phyloP scores from a whole-genome alignment of 2,113 vertebrate genomes.

The Odontesthes bonariensis region DNA sequence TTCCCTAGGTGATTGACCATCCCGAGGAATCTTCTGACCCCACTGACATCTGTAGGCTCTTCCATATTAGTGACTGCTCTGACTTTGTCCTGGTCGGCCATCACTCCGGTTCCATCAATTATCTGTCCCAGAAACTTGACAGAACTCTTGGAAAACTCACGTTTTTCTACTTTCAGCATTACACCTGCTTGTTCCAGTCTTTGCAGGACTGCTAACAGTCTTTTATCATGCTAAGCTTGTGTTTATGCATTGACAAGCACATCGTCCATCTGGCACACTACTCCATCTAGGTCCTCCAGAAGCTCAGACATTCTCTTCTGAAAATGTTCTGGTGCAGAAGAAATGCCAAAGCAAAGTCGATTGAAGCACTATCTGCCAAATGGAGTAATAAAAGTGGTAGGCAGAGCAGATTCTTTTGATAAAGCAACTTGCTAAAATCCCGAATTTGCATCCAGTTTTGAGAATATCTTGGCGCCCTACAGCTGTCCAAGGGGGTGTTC shows the following conservation, averaged over 20 bases:
- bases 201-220: not conserved
- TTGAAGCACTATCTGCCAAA: not conserved
- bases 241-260: not conserved
- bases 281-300: not conserved
- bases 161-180: not conserved
- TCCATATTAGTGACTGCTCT: not conserved
- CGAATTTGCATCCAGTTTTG: not conserved
- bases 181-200: not conserved
- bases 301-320: not conserved
- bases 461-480: not conserved
- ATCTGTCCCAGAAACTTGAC: not conserved
- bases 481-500: not conserved
- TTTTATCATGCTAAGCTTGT: not conserved
- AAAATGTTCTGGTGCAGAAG: slow-evolving; percentile 5
- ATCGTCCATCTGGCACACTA: slow-evolving; percentile 12
- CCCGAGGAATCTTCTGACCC: not conserved
- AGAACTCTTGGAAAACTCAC: not conserved
- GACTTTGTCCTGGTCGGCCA: not conserved
- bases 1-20: not conserved
- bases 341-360: slow-evolving; percentile 6
- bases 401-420: not conserved
- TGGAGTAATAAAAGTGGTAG: not conserved
- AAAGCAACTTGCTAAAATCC: not conserved
- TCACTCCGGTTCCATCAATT: not conserved
- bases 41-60: not conserved